Base-by-base conservation (phyloP, 1,140 invertebrate species). In the Caerostris darwini region DNA sequence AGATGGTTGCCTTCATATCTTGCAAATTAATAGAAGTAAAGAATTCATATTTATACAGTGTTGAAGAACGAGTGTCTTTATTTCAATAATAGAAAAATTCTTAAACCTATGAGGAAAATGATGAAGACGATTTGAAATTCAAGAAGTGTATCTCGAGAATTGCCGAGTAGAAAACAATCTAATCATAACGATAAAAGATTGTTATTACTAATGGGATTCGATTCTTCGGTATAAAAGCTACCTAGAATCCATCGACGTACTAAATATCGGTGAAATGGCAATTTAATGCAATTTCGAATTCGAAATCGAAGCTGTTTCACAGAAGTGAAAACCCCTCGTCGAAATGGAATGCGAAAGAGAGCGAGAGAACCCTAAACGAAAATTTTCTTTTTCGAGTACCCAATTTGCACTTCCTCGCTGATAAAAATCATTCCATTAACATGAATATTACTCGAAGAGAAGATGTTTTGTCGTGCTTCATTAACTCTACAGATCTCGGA, bases 361-460 rank as follows among this genome's bases (percentile, higher is more conserved):
- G 71, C 34, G 50, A 12, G 53, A 77, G 34, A 34, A 34, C 34
- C 34, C 34, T 34, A 34, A 34, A 34, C 34, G 34, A 34, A 34
- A 34, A 34, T 34, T 50, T 77, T 77, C 71, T 77, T 77, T 77
- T 77, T 50, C 34, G 34, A 77, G 34, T 77, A 77, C 71, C 19
- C 59, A 88, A 88, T 64, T 57, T 88, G 86, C 86, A 64, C 58
- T 88, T 58, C 59, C 7, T 17, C 4, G 17, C 54, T 57, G 86
- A 88, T 88, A 64, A 88, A 88, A 88, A 88, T 88, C 57, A 64
- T 88, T 67, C 86, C 86, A 88, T 88, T 88, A 88, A 64, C 86
- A 64, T 64, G 86, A 88, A 88, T 88, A 88, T 88, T 88, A 64
- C 86, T 50, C 53, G 34, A 50, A 67, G 86, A 34, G 59, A 64